Conservation (phyloP, 1,140 invertebrate genomes). For the Caenorhabditis remanei region DNA sequence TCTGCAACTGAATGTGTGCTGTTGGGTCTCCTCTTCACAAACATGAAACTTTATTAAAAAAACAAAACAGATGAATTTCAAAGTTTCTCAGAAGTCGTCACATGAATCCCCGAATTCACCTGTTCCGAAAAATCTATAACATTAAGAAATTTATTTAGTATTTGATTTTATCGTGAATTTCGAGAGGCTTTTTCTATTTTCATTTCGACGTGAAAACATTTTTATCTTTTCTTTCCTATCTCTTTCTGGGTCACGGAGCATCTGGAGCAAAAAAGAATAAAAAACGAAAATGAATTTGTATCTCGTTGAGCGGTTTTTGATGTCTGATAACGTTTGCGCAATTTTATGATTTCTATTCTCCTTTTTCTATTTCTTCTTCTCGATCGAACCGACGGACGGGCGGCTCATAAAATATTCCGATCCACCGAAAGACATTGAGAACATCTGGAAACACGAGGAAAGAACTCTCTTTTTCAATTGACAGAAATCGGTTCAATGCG, state of each 20-base stretch:
- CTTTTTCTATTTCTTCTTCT: not conserved
- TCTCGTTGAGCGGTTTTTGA: slow-evolving; percentile 34
- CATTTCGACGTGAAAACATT: not conserved
- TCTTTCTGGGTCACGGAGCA: not conserved
- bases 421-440: slow-evolving; percentile 10
- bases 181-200: not conserved
- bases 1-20: too few relatives aligned
- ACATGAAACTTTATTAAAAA: too few relatives aligned
- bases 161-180: too few relatives aligned
- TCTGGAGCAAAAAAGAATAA: not conserved
- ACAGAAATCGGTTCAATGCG: not conserved
- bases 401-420: slow-evolving; percentile 41
- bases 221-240: not conserved
- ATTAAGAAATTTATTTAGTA: too few relatives aligned
- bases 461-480: not conserved
- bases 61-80: too few relatives aligned
- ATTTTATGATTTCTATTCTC: slow-evolving; percentile 37
- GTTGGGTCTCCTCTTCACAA: too few relatives aligned
- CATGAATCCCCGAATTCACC: not conserved
- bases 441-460: not conserved
- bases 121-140: not conserved
- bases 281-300: not conserved
- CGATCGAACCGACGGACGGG: not conserved
- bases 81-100: too few relatives aligned
- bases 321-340: slow-evolving; percentile 49